phyloP scores from a whole-genome alignment of 2,888 invertebrate genomes.

The Plutella xylostella region DNA sequence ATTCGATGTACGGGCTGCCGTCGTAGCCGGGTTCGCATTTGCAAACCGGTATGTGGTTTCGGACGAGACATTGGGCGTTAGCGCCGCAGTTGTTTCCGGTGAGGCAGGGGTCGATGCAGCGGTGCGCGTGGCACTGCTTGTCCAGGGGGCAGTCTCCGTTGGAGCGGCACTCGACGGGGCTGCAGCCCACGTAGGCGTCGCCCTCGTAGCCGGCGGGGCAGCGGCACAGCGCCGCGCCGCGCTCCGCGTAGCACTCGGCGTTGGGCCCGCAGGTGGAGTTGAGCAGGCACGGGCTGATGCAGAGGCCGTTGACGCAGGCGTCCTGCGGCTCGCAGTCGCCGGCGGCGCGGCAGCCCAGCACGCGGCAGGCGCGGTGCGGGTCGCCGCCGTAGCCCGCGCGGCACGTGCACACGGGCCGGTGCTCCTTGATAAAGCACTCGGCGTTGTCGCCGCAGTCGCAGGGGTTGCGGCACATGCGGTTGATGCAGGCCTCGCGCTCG shows the following conservation, averaged over 20 bases:
- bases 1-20: conserved; percentile 87
- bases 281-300: conserved; percentile 86
- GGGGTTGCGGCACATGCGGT: conserved; percentile 87
- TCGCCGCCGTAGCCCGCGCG: conserved; percentile 87
- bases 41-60: conserved; percentile 87
- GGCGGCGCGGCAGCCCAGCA: conserved; percentile 85
- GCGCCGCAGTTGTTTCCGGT: conserved; percentile 81
- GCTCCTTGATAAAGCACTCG: conserved; percentile 83
- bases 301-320: conserved; percentile 87
- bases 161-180: conserved; percentile 84
- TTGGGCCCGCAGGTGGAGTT: conserved; percentile 85
- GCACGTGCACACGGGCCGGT: conserved; percentile 89
- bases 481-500: conserved; percentile 84
- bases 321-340: conserved; percentile 86
- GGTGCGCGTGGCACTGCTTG: conserved; percentile 85
- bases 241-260: conserved; percentile 82
- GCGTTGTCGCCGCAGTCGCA: conserved; percentile 90
- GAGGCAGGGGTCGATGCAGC: conserved; percentile 87
- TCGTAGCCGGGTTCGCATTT: conserved; percentile 81
- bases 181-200: conserved; percentile 79
- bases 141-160: conserved; percentile 90
- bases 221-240: conserved; percentile 81
- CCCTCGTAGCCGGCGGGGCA: conserved; percentile 86
- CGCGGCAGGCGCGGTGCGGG: conserved; percentile 83
- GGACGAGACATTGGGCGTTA: conserved; percentile 82